These are phyloP conservation scores for Notarius lentiginosus DNA, from an alignment of 2,113 vertebrate species.

Conservation along the genomic window DNA sequence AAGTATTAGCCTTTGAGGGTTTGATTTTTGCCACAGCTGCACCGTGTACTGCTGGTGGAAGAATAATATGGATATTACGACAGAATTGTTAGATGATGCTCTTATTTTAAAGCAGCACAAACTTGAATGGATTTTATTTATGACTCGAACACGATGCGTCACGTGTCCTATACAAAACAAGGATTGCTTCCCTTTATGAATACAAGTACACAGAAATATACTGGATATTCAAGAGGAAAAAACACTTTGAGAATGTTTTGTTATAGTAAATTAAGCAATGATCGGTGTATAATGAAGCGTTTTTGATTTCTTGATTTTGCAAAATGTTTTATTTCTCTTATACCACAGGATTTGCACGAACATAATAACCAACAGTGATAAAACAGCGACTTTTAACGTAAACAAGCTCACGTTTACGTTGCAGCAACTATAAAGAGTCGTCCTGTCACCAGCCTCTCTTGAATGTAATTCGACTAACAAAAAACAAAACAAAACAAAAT, in stretches of 20 bases:
- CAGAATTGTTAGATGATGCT: not conserved
- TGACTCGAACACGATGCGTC: not conserved
- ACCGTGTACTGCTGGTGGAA: not conserved
- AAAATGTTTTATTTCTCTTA: not conserved
- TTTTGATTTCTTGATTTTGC: no score
- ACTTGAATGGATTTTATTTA: not conserved
- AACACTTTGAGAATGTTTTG: not conserved
- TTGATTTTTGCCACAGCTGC: constrained; percentile 58
- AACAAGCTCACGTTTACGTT: no score
- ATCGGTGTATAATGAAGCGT: not conserved
- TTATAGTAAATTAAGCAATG: not conserved
- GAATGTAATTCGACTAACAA: not conserved
- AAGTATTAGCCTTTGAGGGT: constrained; percentile 75
- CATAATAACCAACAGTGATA: not conserved
- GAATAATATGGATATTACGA: constrained; percentile 1
- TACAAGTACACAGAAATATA: not conserved
- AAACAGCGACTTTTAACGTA: not conserved
- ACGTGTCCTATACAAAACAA: not conserved
- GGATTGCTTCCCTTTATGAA: not conserved
- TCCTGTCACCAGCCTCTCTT: no score
- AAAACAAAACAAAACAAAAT: not conserved
- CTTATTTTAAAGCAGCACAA: not conserved
- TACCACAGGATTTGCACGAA: not conserved
- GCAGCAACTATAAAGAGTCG: no score
- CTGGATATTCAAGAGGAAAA: not conserved